Evolutionary conservation across 2,113 vertebrate genomes (phyloP), one percentile per base, ranked within the genome.

Genomic region (Oenanthe melanoleuca): DNA sequence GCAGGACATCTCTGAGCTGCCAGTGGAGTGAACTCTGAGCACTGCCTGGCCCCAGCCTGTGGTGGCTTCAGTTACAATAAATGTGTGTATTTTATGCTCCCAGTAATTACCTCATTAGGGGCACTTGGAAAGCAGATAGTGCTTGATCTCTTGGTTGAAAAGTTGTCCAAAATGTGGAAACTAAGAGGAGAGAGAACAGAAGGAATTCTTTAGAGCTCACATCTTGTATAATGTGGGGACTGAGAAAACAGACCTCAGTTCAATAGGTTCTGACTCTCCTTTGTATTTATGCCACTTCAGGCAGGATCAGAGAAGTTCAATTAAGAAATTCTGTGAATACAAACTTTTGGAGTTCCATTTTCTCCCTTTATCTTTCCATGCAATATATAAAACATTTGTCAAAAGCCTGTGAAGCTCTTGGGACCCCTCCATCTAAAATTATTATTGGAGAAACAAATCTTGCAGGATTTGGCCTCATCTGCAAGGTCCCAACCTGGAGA

Each of bases 61-160:
- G 26, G 85, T 91, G 86, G 55, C 59, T 96, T 88, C 92, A 94
- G 74, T 95, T 91, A 91, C 71, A 95, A 89, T 85, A 94, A 95
- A 89, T 73, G 67, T 72, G 91, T 89, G 69, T 92, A 26, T 89
- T 95, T 92, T 86, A 31, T 82, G 70, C 66, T 95, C 89, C 64
- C 79, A 44, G 66, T 82, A 95, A 86, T 91, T 93, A 93, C 33
- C 81, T 78, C 83, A 63, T 95, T 95, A 91, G 74, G 88, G 63
- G 24, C 64, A 73, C 84, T 97, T 94, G 93, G 95, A 95, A 95
- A 96, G 64, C 60, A 95, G 86, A 91, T 94, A 96, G 85, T 14
- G 42, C 92, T 95, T 77, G 59, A 89, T 95, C 81, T 91, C 77
- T 89, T 47, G 75, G 71, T 82, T 52, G 63, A 87, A 50, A 88